A percentile compares a stretch with the other conserved stretches of the same genome.
Evolutionary conservation across 2,113 vertebrate species (phyloP).

Genomic region (Heterochromis multidens): DNA sequence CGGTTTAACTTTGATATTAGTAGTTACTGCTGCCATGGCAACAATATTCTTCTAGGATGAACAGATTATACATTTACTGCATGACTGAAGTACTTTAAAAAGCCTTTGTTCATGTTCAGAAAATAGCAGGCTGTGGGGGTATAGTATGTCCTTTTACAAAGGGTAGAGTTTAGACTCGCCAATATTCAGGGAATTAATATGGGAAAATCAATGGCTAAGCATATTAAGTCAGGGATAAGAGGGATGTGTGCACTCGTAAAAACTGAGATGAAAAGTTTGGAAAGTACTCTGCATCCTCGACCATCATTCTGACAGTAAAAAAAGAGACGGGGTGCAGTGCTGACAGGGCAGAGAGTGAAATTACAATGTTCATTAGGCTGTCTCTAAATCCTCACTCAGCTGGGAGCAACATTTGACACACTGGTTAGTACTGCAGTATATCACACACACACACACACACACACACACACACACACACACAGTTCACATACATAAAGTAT

Average conservation of each 20-base stretch:
- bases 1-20: neutral
- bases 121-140: neutral
- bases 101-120: neutral
- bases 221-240: constrained; percentile 40
- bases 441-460: neutral
- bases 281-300: neutral
- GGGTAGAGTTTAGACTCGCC: neutral
- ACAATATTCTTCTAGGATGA: neutral
- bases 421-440: constrained; percentile 48
- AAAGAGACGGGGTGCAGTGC: constrained; percentile 25
- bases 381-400: constrained; percentile 47
- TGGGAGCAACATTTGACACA: constrained; percentile 44
- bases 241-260: constrained; percentile 34
- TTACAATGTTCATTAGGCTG: constrained; percentile 57
- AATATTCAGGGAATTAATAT: constrained; percentile 25
- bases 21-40: neutral
- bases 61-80: neutral
- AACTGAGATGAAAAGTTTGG: constrained; percentile 56
- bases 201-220: constrained; percentile 30
- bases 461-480: neutral
- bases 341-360: constrained; percentile 42
- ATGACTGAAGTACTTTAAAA: neutral
- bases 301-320: constrained; percentile 27
- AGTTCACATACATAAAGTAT: neutral
- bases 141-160: constrained; percentile 11